Conservation (phyloP, 2,888 invertebrate species). For the Nomada flava region DNA sequence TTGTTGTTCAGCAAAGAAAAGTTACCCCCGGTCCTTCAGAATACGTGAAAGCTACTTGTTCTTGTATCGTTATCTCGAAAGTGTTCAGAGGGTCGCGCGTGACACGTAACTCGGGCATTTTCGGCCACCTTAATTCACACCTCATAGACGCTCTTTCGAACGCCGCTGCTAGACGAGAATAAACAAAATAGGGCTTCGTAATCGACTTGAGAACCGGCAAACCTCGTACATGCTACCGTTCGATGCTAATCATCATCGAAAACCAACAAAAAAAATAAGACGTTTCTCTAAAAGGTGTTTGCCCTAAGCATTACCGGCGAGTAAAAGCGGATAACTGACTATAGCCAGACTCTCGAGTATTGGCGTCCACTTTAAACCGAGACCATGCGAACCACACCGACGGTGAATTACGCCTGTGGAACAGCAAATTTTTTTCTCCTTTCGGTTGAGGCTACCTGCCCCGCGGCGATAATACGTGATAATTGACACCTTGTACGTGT, state of each 20-base stretch:
- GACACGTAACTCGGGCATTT: conserved; percentile 68
- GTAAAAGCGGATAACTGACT: conserved; percentile 69
- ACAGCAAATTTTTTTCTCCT: conserved; percentile 62
- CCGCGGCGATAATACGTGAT: conserved; percentile 80
- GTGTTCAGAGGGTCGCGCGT: conserved; percentile 4
- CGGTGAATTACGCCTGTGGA: conserved; percentile 52
- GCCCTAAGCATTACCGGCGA: conserved; percentile 76
- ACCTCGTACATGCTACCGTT: conserved; percentile 58
- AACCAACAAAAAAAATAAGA: conserved; percentile 77
- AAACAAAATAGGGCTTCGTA: conserved; percentile 56
- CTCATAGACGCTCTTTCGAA: conserved; percentile 71
- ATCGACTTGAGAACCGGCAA: conserved; percentile 56
- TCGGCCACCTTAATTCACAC: conserved; percentile 76
- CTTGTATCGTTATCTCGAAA: neutral
- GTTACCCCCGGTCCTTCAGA: too few relatives aligned
- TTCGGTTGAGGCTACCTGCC: conserved; percentile 69
- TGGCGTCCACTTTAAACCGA: conserved; percentile 53
- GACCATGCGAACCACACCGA: conserved; percentile 41
- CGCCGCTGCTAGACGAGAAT: conserved; percentile 53
- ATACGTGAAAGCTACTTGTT: neutral
- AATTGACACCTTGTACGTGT: conserved; percentile 78
- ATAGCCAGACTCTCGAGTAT: conserved; percentile 44
- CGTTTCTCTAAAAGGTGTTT: conserved; percentile 81
- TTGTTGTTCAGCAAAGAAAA: neutral
- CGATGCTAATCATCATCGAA: conserved; percentile 83